Percentiles rank a stretch among this genome's conserved stretches.
These are phyloP conservation scores for Chelmon rostratus DNA, from an alignment of 2,797 vertebrate genomes.

Conservation along the genomic window DNA sequence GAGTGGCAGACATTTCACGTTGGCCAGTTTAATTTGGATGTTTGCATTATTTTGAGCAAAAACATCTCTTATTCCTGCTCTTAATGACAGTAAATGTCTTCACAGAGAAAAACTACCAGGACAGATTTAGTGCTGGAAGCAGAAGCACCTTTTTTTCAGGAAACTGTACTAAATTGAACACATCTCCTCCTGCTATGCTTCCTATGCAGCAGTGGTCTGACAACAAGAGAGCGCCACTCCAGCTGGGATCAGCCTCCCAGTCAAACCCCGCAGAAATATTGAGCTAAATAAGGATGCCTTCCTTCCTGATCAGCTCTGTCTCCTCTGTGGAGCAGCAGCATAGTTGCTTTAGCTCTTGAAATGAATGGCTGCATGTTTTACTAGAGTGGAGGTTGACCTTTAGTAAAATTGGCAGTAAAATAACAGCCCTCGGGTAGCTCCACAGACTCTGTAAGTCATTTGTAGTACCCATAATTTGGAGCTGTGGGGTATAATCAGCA, in stretches of 20 bases:
- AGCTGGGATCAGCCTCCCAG: slow-evolving; percentile 9
- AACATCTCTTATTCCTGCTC: slow-evolving; percentile 56
- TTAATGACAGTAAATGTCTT: slow-evolving; percentile 66
- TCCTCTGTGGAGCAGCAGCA: slow-evolving; percentile 63
- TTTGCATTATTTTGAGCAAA: slow-evolving; percentile 56
- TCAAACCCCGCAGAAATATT: slow-evolving; percentile 35
- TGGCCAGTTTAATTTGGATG: slow-evolving; percentile 68
- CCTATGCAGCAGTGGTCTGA: not conserved
- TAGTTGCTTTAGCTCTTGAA: slow-evolving; percentile 71
- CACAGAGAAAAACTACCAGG: slow-evolving; percentile 13
- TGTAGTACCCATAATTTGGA: slow-evolving; percentile 90
- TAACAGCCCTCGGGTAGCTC: slow-evolving; percentile 87
- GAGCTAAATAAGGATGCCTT: slow-evolving; percentile 43
- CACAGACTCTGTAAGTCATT: slow-evolving; percentile 89
- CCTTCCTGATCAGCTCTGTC: slow-evolving; percentile 61
- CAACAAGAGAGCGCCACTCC: not conserved
- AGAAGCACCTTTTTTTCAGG: slow-evolving; percentile 17
- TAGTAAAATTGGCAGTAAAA: slow-evolving; percentile 90
- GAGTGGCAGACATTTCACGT: slow-evolving; percentile 64
- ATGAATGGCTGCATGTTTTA: slow-evolving; percentile 83
- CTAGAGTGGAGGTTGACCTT: slow-evolving; percentile 87
- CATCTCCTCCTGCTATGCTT: not conserved
- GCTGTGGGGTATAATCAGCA: slow-evolving; percentile 89
- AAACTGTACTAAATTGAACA: slow-evolving; percentile 21
- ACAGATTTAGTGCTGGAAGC: slow-evolving; percentile 27